These are phyloP conservation scores for Zophobas morio DNA, from an alignment of 1,140 invertebrate genomes.

Conservation along the genomic window DNA sequence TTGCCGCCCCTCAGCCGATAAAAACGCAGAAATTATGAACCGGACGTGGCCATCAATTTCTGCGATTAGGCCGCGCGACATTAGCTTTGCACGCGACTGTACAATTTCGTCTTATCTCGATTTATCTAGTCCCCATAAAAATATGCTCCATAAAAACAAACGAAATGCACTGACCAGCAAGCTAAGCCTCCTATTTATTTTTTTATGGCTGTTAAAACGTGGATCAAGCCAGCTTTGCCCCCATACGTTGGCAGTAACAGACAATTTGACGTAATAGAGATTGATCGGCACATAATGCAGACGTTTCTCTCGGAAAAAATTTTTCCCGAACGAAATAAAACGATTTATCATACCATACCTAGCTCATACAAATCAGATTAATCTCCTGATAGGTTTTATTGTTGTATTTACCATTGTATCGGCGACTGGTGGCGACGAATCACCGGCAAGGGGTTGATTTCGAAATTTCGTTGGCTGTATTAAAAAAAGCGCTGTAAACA, in stretches of 20 bases:
- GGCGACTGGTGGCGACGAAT: too few relatives aligned
- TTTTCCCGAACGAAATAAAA: conserved; percentile 41
- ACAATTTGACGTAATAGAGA: conserved; percentile 48
- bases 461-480: not conserved
- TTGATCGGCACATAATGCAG: conserved; percentile 47
- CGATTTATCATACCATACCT: conserved; percentile 44
- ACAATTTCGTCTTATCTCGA: conserved; percentile 19
- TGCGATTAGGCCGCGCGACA: conserved; percentile 9
- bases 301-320: conserved; percentile 38
- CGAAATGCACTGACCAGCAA: conserved; percentile 23
- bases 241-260: conserved; percentile 45
- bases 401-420: conserved; percentile 22
- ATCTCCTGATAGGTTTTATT: conserved; percentile 42
- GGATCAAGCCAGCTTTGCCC: conserved; percentile 28
- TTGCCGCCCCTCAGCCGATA: conserved; percentile 15
- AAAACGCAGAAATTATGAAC: conserved; percentile 23
- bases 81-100: conserved; percentile 23
- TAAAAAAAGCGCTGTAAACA: conserved; percentile 18
- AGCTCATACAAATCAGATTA: conserved; percentile 39
- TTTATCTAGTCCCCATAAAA: conserved; percentile 33
- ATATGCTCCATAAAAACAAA: conserved; percentile 34
- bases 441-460: not conserved
- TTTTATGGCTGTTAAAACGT: conserved; percentile 37
- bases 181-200: conserved; percentile 32
- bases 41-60: conserved; percentile 26